Evolutionary conservation across 1,140 invertebrate genomes (phyloP).

Genomic region (Oppia nitens): DNA sequence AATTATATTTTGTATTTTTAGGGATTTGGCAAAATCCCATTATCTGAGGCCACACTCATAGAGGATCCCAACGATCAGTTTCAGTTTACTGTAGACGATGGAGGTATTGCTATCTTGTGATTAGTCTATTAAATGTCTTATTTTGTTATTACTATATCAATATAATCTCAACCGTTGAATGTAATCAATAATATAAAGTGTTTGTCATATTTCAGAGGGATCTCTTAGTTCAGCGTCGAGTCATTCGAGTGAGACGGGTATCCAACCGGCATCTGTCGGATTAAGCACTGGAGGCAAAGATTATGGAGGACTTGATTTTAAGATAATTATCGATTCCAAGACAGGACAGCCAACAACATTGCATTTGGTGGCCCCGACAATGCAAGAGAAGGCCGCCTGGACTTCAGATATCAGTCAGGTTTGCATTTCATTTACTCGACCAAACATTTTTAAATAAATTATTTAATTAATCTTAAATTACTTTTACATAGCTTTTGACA

Average conservation of each 20-base stretch:
- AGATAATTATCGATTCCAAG: slow-evolving; percentile 55
- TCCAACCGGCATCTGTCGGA: background rate
- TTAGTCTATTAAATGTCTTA: background rate
- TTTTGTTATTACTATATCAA: background rate
- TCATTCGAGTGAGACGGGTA: slow-evolving; percentile 33
- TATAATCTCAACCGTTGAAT: background rate
- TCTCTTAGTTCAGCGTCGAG: slow-evolving; percentile 40
- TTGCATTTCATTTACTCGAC: too few species aligned
- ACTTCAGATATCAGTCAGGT: slow-evolving; percentile 74
- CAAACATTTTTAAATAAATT: too few species aligned
- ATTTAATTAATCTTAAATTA: too few species aligned
- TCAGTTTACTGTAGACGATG: slow-evolving; percentile 35
- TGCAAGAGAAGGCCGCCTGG: slow-evolving; percentile 84
- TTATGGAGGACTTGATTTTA: slow-evolving; percentile 69
- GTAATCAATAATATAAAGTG: background rate
- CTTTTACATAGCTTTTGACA: too few species aligned
- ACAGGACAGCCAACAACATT: slow-evolving; percentile 40
- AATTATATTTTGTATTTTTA: slow-evolving; percentile 19
- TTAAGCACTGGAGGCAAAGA: slow-evolving; percentile 28
- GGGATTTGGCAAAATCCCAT: slow-evolving; percentile 57
- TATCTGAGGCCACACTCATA: slow-evolving; percentile 64
- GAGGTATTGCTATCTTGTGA: slow-evolving; percentile 16
- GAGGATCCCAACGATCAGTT: slow-evolving; percentile 43
- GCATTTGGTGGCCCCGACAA: slow-evolving; percentile 58
- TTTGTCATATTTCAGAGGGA: slow-evolving; percentile 12